These are phyloP conservation scores for Babyrousa celebensis DNA, from an alignment of 2,797 vertebrate genomes.

Conservation along the genomic window DNA sequence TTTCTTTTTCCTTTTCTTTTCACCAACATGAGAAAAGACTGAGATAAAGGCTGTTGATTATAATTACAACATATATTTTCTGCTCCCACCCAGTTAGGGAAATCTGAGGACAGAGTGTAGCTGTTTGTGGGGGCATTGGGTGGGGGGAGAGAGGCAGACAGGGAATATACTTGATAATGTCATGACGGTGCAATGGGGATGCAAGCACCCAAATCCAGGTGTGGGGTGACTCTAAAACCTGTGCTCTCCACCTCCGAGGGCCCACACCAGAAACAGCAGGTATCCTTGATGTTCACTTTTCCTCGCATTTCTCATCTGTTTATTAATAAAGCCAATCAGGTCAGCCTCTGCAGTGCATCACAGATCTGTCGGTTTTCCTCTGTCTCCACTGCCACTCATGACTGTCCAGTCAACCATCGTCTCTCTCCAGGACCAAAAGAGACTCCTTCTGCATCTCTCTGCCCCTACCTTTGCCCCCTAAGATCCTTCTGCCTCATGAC, in stretches of 20 bases:
- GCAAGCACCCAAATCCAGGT: neutral
- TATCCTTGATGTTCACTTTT: neutral
- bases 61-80: neutral
- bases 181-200: neutral
- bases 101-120: neutral
- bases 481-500: neutral
- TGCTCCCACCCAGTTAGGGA: neutral
- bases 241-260: neutral
- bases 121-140: no score
- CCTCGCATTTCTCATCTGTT: neutral
- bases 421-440: neutral
- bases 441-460: neutral
- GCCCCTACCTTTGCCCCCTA: neutral
- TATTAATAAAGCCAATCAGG: neutral
- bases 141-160: neutral
- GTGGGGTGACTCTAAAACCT: neutral
- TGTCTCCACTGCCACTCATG: neutral
- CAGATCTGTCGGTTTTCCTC: neutral
- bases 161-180: neutral
- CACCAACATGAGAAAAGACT: neutral
- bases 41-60: neutral
- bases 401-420: neutral
- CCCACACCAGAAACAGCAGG: neutral
- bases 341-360: neutral
- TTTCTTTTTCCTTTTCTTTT: conserved; percentile 14